phyloP scores from a whole-genome alignment of 2,888 invertebrate species.

The Helleia helle region DNA sequence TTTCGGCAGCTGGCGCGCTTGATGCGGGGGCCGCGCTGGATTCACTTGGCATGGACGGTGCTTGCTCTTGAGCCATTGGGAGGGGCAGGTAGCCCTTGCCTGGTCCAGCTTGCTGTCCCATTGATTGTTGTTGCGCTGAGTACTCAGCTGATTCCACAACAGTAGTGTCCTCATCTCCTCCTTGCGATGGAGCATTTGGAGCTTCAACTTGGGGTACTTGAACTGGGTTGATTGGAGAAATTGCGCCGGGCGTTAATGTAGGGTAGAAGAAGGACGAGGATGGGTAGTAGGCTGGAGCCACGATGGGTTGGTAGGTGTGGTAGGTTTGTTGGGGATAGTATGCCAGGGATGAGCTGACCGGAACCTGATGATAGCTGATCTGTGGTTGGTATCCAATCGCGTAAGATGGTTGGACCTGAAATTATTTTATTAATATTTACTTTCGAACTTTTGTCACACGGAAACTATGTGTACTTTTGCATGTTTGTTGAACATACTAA shows the following conservation, averaged over 20 bases:
- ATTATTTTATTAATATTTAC: background rate
- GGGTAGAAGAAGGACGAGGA: slow-evolving; percentile 37
- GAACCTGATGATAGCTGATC: slow-evolving; percentile 39
- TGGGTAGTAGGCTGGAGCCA: slow-evolving; percentile 38
- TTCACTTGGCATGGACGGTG: slow-evolving; percentile 16
- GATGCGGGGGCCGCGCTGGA: slow-evolving; percentile 29
- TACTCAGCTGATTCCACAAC: slow-evolving; percentile 54
- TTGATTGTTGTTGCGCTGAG: slow-evolving; percentile 27
- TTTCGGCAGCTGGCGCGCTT: slow-evolving; percentile 34
- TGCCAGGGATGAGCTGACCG: too few relatives aligned
- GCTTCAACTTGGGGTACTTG: slow-evolving; percentile 18
- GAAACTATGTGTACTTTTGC: too few relatives aligned
- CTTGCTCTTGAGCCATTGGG: background rate
- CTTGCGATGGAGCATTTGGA: slow-evolving; percentile 26
- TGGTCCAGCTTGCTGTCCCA: slow-evolving; percentile 15
- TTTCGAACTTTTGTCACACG: too few relatives aligned
- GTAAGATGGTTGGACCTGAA: slow-evolving; percentile 43
- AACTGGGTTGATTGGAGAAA: slow-evolving; percentile 21
- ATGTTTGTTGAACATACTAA: too few relatives aligned
- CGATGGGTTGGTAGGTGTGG: slow-evolving; percentile 33
- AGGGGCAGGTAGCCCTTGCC: slow-evolving; percentile 20
- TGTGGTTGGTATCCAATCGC: slow-evolving; percentile 40
- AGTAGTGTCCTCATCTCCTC: slow-evolving; percentile 49
- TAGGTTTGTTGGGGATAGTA: slow-evolving; percentile 34
- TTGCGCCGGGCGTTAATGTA: slow-evolving; percentile 24